Evolutionary conservation across 2,113 vertebrate genomes (phyloP), one percentile per base, ranked within the genome.

Genomic region (Lasiurus borealis): DNA sequence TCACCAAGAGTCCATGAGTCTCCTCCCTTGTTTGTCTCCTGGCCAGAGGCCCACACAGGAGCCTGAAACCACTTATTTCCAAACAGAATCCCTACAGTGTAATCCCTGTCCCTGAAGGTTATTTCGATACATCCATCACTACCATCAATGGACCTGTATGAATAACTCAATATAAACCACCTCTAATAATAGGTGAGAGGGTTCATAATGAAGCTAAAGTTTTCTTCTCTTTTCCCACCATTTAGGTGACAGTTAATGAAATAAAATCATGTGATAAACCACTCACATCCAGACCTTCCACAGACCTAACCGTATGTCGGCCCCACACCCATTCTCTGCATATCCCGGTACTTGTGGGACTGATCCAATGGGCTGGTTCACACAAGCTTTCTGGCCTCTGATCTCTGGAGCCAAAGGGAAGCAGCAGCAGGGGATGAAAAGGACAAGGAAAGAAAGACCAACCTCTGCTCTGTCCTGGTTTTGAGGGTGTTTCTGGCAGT

Each of bases 81-180:
- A 64, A 27, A 31, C 11, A 46, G n/a, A 71, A 52, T 50, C 25
- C 50, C 54, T 75, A 59, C 8, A 40, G 40, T 69, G 36, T 76
- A 85, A 81, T n/a, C 59, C 46, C 82, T 76, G 34, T 29, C n/a
- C 57, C 57, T 27, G 23, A 18, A 57, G 19, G 27, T 18, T 80
- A 77, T 31, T 57, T 0, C 3, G 23, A 59, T 71, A 31, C 14
- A 46, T 14, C 29, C 5, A 52, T 40, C 46, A 36, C 19, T 75
- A 64, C 27, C 36, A 76, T 40, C n/a, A 29, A 68, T 6, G 66
- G 68, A 12, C 46, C 31, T 82, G 5, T 23, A 54, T 64, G 34
- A 97, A 68, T 40, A 78, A 80, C 85, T 90, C 57, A 80, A 6
- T 27, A 46, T 46, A 84, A 92, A 84, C 6, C 44, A 90, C 14